Conservation (phyloP, 2,888 invertebrate species). For the Eubasilissa splendida region DNA sequence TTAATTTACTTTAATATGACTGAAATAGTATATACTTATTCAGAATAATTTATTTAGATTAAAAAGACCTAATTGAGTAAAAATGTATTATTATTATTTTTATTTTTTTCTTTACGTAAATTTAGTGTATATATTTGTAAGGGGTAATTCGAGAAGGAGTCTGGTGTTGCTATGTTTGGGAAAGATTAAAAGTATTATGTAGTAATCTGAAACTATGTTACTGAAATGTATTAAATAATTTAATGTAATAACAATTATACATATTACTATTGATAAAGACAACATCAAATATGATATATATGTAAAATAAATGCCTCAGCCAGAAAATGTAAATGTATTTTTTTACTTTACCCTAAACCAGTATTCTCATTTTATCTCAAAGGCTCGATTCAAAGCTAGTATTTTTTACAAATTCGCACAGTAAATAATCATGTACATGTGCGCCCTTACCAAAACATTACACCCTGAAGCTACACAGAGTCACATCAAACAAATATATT, state of each 20-base stretch:
- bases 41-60: slow-evolving; percentile 29
- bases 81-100: slow-evolving; percentile 25
- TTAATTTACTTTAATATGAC: slow-evolving; percentile 34
- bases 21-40: slow-evolving; percentile 37
- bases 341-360: neutral
- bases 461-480: no score
- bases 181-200: slow-evolving; percentile 58
- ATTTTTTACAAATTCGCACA: no score
- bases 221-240: slow-evolving; percentile 57
- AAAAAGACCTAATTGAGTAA: slow-evolving; percentile 29
- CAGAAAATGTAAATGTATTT: slow-evolving; percentile 63
- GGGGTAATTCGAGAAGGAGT: slow-evolving; percentile 34
- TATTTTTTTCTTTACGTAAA: slow-evolving; percentile 33
- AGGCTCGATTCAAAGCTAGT: no score
- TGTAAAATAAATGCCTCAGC: slow-evolving; percentile 76
- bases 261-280: slow-evolving; percentile 56
- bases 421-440: no score
- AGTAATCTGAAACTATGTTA: slow-evolving; percentile 56
- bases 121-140: slow-evolving; percentile 50
- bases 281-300: slow-evolving; percentile 70
- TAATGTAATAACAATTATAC: slow-evolving; percentile 57
- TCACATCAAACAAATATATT: no score
- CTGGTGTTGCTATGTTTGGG: slow-evolving; percentile 59
- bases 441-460: no score
- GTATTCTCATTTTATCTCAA: no score